Conservation (phyloP, 2,797 vertebrate genomes). For the Helostoma temminkii region DNA sequence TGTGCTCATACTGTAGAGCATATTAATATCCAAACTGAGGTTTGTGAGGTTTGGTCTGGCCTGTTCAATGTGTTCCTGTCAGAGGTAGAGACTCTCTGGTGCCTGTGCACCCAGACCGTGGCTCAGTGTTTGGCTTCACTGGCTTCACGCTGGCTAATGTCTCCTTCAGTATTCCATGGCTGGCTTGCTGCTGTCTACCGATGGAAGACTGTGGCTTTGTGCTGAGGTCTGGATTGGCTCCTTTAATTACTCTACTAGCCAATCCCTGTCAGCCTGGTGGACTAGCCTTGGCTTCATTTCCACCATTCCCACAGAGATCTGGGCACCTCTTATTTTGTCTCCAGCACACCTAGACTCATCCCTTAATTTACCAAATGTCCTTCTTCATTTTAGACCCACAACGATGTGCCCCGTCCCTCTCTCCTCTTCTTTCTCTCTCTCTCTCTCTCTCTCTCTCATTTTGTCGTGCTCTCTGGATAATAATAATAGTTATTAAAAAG, state of each 20-base stretch:
- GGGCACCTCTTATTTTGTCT: slow-evolving; percentile 64
- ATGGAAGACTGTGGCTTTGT: slow-evolving; percentile 72
- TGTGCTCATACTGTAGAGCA: slow-evolving; percentile 58
- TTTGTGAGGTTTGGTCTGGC: slow-evolving; percentile 79
- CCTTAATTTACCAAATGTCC: slow-evolving; percentile 65
- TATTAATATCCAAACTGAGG: slow-evolving; percentile 78
- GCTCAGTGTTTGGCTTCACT: slow-evolving; percentile 66
- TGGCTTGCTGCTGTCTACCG: slow-evolving; percentile 72
- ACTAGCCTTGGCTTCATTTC: slow-evolving; percentile 65
- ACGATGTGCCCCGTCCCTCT: slow-evolving; percentile 38
- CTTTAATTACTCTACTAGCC: slow-evolving; percentile 73
- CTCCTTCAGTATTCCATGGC: slow-evolving; percentile 68
- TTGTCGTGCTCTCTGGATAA: slow-evolving; percentile 74
- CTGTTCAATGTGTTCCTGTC: slow-evolving; percentile 73
- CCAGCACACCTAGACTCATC: slow-evolving; percentile 75
- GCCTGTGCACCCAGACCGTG: slow-evolving; percentile 78
- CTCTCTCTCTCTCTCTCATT: slow-evolving; percentile 55
- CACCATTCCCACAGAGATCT: slow-evolving; percentile 62
- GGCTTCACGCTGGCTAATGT: slow-evolving; percentile 70
- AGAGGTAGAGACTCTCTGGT: slow-evolving; percentile 82
- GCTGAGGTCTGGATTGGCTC: slow-evolving; percentile 74
- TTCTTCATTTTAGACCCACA: slow-evolving; percentile 63
- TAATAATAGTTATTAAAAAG: slow-evolving; percentile 86
- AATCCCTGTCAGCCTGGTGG: slow-evolving; percentile 61
- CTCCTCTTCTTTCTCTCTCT: slow-evolving; percentile 51